These are phyloP conservation scores for Oplegnathus fasciatus DNA, from an alignment of 2,113 vertebrate species.

Conservation along the genomic window DNA sequence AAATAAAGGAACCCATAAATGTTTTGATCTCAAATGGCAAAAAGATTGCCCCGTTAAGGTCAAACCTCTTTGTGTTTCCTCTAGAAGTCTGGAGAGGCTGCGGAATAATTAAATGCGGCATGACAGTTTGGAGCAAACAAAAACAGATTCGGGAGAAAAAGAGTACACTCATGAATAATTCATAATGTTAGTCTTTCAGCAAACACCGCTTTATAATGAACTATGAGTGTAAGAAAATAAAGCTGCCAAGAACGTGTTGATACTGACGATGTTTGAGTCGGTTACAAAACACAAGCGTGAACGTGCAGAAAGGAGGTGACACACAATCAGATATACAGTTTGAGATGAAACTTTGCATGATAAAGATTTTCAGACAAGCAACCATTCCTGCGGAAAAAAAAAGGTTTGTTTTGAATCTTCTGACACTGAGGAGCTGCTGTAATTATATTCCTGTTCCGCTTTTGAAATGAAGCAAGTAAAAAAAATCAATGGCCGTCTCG, in stretches of 20 bases:
- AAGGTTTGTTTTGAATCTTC: conserved; percentile 19
- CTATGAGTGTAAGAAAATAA: conserved; percentile 59
- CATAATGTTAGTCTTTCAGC: conserved; percentile 49
- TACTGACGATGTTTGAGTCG: conserved; percentile 51
- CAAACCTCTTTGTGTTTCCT: conserved; percentile 53
- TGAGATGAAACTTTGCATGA: conserved; percentile 3
- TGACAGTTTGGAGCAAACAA: conserved; percentile 52
- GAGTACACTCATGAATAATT: conserved; percentile 71
- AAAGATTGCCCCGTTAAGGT: conserved; percentile 59
- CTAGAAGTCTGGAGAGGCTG: conserved; percentile 24
- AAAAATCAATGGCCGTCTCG: conserved; percentile 55
- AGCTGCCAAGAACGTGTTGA: conserved; percentile 53
- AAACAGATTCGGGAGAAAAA: conserved; percentile 54
- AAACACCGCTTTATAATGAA: conserved; percentile 60
- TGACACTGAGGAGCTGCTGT: conserved; percentile 27
- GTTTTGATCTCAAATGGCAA: conserved; percentile 55
- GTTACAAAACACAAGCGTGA: conserved; percentile 33
- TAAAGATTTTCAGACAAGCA: conserved; percentile 24
- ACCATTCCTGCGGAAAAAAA: background rate
- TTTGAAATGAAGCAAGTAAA: conserved; percentile 44
- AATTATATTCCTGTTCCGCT: conserved; percentile 61
- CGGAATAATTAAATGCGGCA: conserved; percentile 62
- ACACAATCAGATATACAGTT: conserved; percentile 16
- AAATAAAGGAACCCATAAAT: conserved; percentile 25
- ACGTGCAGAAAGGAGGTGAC: conserved; percentile 10